phyloP scores from a whole-genome alignment of 2,113 vertebrate species.

The Telmatochromis sp. region DNA sequence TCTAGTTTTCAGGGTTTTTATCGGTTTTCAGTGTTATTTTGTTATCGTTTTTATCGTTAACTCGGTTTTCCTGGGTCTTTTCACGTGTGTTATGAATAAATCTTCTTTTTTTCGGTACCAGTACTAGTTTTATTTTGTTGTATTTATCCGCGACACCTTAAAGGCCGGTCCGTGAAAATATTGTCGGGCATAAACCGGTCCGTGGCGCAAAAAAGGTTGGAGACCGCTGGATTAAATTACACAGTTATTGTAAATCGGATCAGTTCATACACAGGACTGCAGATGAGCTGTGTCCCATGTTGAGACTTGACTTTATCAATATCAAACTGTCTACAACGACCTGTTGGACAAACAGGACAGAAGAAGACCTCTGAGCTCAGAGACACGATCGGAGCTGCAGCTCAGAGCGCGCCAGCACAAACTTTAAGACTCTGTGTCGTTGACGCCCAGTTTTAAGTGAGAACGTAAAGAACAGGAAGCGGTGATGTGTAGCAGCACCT shows the following conservation, averaged over 20 bases:
- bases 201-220: too few relatives aligned
- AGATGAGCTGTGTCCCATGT: neutral
- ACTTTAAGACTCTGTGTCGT: neutral
- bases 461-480: neutral
- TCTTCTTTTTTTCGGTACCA: accelerated
- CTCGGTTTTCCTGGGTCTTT: too few relatives aligned
- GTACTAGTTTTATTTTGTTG: too few relatives aligned
- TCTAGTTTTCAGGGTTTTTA: accelerated
- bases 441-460: neutral
- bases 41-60: accelerated
- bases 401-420: neutral
- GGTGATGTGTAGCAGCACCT: neutral
- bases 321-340: neutral
- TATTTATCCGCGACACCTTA: too few relatives aligned
- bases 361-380: neutral
- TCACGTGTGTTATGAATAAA: too few relatives aligned
- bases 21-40: accelerated
- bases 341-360: neutral
- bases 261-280: neutral
- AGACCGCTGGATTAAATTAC: neutral
- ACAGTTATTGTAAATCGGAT: neutral
- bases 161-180: accelerated
- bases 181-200: too few relatives aligned
- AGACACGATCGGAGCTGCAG: neutral
- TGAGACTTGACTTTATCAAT: neutral